These are phyloP conservation scores for rat (Rattus norvegicus) DNA, from an alignment of 2,113 vertebrate genomes.

Conservation along the genomic window GRCr8 NC_086025.1:119159501-119160000, in stretches of 20 bases:
- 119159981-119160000: not conserved
- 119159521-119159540: not conserved
- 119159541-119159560: not conserved
- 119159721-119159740: not conserved
- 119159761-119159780: not conserved
- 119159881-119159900: not conserved
- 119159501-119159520: not conserved
- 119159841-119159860: not conserved
- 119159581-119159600: not conserved
- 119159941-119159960: not conserved
- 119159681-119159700: no score
- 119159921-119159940: accelerated
- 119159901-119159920: no score
- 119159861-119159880: not conserved
- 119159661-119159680: no score
- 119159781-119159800: not conserved
- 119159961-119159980: accelerated
- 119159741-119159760: not conserved
- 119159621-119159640: not conserved
- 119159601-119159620: not conserved
- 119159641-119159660: not conserved
- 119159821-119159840: not conserved
- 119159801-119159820: not conserved
- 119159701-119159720: not conserved
- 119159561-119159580: not conserved